Percentiles rank a stretch among this genome's conserved stretches.
Evolutionary conservation across 2,797 vertebrate species (phyloP).

Genomic region (Poecilia velifera): DNA sequence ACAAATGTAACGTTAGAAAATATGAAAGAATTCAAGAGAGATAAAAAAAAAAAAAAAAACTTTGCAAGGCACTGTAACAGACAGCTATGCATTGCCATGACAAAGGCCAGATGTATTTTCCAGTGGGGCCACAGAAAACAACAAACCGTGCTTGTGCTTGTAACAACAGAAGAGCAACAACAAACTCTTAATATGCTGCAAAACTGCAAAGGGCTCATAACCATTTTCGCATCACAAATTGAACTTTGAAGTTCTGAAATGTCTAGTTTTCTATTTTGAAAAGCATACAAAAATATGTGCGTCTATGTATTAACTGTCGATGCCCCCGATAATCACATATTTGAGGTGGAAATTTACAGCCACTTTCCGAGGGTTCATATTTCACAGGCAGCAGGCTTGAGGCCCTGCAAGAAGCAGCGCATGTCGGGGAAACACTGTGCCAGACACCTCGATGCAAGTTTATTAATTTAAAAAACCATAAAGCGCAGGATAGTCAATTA

Average conservation of each 20-base stretch:
- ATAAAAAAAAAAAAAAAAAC: not conserved
- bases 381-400: slow-evolving; percentile 58
- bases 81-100: not conserved
- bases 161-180: not conserved
- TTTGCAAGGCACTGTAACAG: not conserved
- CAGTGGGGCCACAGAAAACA: not conserved
- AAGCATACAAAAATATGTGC: not conserved
- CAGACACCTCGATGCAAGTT: slow-evolving; percentile 22
- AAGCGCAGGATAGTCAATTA: not conserved
- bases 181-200: not conserved
- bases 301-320: not conserved
- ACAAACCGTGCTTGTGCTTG: not conserved
- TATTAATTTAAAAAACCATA: not conserved
- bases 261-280: slow-evolving; percentile 12
- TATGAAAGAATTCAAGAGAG: not conserved
- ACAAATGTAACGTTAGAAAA: not conserved
- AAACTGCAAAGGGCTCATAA: slow-evolving; percentile 11
- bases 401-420: slow-evolving; percentile 67
- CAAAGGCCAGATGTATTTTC: not conserved
- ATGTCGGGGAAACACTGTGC: slow-evolving; percentile 50
- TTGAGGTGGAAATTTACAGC: slow-evolving; percentile 20
- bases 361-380: slow-evolving; percentile 43
- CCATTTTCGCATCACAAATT: slow-evolving; percentile 1
- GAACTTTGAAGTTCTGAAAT: not conserved
- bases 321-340: slow-evolving; percentile 4